Evolutionary conservation across 2,797 vertebrate genomes (phyloP).

Genomic region (Buphagus erythrorhynchus): DNA sequence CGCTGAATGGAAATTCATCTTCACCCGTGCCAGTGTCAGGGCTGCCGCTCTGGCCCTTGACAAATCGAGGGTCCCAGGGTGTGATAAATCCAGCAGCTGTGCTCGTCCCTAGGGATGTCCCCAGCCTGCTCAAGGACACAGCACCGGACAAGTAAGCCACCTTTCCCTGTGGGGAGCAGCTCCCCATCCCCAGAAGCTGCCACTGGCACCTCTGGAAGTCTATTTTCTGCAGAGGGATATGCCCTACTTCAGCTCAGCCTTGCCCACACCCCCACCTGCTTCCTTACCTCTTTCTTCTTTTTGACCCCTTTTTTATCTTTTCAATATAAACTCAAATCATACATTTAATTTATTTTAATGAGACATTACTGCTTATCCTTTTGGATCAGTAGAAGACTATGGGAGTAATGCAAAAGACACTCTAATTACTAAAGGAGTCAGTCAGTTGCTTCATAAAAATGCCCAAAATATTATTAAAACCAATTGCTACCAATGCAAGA

Average conservation of each 20-base stretch:
- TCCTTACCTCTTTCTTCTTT: not conserved
- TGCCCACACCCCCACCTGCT: not conserved
- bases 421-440: not conserved
- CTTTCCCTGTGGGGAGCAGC: not conserved
- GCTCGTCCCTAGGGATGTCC: constrained; percentile 43
- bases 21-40: constrained; percentile 90
- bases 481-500: not conserved
- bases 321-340: not conserved
- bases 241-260: not conserved
- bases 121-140: not conserved
- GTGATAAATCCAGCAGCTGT: constrained; percentile 89
- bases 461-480: not conserved
- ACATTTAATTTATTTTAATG: not conserved
- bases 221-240: not conserved
- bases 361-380: not conserved
- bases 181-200: not conserved
- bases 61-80: constrained; percentile 91
- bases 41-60: constrained; percentile 86
- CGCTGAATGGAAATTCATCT: constrained; percentile 93
- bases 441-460: not conserved
- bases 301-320: not conserved
- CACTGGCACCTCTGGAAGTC: not conserved
- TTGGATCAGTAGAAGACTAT: not conserved
- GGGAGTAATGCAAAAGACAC: not conserved
- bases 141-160: not conserved